phyloP scores from a whole-genome alignment of 1,140 invertebrate genomes.

The Drosophila auraria region DNA sequence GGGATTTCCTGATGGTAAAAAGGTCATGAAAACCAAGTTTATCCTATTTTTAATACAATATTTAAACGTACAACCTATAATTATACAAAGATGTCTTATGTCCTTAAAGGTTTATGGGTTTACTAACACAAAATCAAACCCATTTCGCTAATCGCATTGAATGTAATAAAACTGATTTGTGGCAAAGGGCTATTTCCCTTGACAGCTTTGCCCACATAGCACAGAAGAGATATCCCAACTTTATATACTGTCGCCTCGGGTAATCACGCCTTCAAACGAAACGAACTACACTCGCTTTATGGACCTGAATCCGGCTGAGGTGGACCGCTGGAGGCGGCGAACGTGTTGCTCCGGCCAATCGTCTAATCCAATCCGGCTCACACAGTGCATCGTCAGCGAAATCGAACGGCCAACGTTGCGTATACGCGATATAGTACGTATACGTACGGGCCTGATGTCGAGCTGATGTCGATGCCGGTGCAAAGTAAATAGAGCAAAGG shows the following conservation, averaged over 20 bases:
- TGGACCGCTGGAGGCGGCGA: conserved; percentile 12
- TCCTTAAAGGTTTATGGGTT: neutral
- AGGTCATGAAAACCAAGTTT: neutral
- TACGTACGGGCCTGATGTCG: conserved; percentile 13
- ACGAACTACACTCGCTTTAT: conserved; percentile 5
- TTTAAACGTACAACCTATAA: neutral
- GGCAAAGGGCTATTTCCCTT: conserved; percentile 6
- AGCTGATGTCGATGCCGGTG: conserved; percentile 52
- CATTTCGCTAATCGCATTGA: conserved; percentile 1
- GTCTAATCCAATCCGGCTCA: neutral
- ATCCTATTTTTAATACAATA: neutral
- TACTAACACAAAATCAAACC: neutral
- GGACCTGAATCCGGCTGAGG: neutral
- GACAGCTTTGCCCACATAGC: conserved; percentile 13
- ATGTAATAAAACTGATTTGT: conserved; percentile 10
- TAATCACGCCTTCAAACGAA: conserved; percentile 31
- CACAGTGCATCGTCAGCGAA: conserved; percentile 40
- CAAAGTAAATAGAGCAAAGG: conserved; percentile 58
- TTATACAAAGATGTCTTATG: neutral
- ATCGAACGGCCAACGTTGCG: conserved; percentile 29
- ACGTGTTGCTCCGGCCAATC: conserved; percentile 50
- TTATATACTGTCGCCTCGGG: conserved; percentile 40
- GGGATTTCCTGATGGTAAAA: neutral
- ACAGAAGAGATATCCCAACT: conserved; percentile 23
- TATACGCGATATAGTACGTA: conserved; percentile 26